Evolutionary conservation across 2,113 vertebrate species (phyloP).

Genomic region (Carettochelys insculpta): DNA sequence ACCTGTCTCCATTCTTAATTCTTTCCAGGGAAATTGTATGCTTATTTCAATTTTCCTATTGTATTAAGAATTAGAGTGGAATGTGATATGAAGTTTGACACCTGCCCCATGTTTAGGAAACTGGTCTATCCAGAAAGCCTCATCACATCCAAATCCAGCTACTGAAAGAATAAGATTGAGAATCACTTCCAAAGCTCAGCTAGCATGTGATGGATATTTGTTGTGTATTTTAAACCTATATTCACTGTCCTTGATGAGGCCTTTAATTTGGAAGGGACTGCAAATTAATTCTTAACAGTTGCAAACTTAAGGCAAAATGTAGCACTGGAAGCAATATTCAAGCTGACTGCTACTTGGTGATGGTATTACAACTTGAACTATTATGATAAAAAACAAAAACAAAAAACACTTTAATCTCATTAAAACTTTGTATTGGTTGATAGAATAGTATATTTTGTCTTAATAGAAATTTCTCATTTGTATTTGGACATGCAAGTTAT

Average conservation of each 20-base stretch:
- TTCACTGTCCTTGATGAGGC: neutral
- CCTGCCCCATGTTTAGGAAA: neutral
- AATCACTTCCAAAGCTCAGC: neutral
- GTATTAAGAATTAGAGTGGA: neutral
- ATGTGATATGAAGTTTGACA: neutral
- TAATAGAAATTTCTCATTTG: neutral
- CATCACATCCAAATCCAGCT: neutral
- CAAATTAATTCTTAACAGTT: neutral
- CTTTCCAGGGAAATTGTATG: neutral
- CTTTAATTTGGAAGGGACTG: too few relatives aligned
- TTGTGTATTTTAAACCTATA: neutral
- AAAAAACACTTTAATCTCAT: neutral
- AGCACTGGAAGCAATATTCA: neutral
- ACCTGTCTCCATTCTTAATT: neutral
- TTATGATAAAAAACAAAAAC: neutral
- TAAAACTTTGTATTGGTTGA: neutral
- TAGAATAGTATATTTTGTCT: neutral
- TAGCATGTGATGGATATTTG: neutral
- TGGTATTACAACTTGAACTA: neutral
- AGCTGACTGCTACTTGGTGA: neutral
- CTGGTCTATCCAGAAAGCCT: neutral
- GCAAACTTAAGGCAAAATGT: neutral
- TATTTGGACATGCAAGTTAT: neutral
- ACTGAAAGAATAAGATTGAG: neutral
- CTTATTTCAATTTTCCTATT: neutral